Base-by-base conservation (phyloP, 1,140 invertebrate species). In the Subanguina moxae region DNA sequence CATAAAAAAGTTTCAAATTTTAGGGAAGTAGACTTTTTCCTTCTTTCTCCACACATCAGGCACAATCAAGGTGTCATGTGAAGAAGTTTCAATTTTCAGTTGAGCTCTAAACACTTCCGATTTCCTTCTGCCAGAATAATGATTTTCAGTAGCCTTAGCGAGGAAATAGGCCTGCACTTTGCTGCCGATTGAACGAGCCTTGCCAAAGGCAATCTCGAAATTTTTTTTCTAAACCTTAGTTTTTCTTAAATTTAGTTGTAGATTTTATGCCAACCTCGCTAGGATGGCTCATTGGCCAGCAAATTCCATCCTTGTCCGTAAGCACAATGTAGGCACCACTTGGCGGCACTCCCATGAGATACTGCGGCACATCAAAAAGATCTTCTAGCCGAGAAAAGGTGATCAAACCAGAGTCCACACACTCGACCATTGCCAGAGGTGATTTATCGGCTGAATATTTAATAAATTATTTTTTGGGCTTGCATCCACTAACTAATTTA, bases 271-370 rank as follows among this genome's bases (percentile, higher is more conserved):
- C 23, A 21, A 52, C 48, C 23, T 52, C 48, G 17, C n/a, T 52
- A 52, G 48, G 48, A 52, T 52, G 48, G 15, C 48, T 52, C 48
- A 52, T 52, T 3, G 48, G 48, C 48, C 48, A 52, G 48, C n/a
- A 19, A 19, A 52, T 52, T 3, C 48, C 48, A 21, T 52, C 48
- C 48, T 15, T 52, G 23, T 52, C 48, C 15, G 48, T 52, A 8
- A 52, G 23, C 48, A 52, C n/a, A 52, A 52, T 52, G 48, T 52
- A 52, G 8, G 48, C 48, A 1, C 48, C 48, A 15, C 48, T 21
- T 15, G n/a, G n/a, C 3, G 48, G 48, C 23, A 52, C 48, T 21
- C 48, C 48, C 8, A 52, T 3, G 3, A 52, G 23, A 15, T 52
- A 25, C 48, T 25, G n/a, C 3, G 48, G 48, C n/a, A 19, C n/a